Percentiles rank a stretch among this genome's conserved stretches.
Evolutionary conservation across 2,888 invertebrate genomes (phyloP).

Genomic region (Chrysodeixis includens): DNA sequence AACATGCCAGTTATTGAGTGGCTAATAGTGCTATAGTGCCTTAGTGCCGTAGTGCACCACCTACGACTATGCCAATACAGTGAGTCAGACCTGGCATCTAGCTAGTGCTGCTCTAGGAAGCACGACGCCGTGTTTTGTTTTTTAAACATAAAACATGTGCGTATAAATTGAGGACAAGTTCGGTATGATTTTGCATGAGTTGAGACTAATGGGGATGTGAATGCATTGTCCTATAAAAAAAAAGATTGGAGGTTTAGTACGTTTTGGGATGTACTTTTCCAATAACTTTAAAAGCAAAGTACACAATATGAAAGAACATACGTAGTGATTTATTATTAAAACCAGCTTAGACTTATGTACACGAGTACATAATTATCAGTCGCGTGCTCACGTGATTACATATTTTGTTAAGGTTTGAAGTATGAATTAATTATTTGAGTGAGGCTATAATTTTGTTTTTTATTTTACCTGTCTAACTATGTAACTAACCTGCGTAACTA

Average conservation of each 20-base stretch:
- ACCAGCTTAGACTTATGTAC: neutral
- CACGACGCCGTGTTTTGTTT: constrained; percentile 4
- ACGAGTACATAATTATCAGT: neutral
- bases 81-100: neutral
- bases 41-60: constrained; percentile 2
- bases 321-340: neutral
- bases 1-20: neutral
- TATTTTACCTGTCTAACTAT: no score
- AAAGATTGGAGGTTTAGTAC: neutral
- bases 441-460: neutral
- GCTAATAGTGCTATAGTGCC: neutral
- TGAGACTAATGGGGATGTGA: neutral
- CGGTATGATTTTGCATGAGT: neutral
- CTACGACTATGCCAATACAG: neutral
- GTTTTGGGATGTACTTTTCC: no score
- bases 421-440: neutral
- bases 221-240: neutral
- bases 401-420: neutral
- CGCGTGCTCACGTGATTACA: constrained; percentile 1
- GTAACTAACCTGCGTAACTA: no score
- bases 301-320: no score
- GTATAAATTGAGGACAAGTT: constrained; percentile 4
- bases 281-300: no score
- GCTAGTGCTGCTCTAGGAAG: neutral
- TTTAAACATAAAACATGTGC: constrained; percentile 3